phyloP scores from a whole-genome alignment of 2,113 vertebrate genomes.

The Carettochelys insculpta region DNA sequence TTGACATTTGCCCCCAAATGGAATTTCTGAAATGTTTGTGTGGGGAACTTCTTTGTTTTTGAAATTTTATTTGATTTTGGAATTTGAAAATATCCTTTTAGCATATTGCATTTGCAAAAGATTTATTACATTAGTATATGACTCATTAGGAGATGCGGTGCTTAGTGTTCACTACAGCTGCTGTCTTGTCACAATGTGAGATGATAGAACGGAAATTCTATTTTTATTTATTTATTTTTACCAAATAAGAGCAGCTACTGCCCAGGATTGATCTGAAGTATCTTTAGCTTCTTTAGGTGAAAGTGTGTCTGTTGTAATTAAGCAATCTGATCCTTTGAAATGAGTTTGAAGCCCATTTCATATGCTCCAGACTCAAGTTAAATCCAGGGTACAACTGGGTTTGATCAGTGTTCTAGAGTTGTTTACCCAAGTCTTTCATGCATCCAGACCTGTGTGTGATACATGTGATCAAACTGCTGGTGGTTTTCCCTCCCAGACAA shows the following conservation, averaged over 20 bases:
- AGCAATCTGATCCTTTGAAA: background rate
- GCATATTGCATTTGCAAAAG: background rate
- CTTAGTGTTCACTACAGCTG: background rate
- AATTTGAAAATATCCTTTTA: background rate
- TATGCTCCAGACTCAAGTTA: background rate
- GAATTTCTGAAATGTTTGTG: background rate
- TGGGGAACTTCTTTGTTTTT: background rate
- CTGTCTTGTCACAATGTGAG: background rate
- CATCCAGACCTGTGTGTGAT: background rate
- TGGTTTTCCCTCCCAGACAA: slow-evolving; percentile 75
- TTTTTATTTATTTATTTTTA: background rate
- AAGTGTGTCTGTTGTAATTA: background rate
- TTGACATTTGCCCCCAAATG: background rate
- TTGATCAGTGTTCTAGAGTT: background rate
- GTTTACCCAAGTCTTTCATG: background rate
- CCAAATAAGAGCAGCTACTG: background rate
- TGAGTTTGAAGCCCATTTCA: background rate
- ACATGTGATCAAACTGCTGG: background rate
- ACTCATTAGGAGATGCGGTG: no score
- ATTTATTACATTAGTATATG: background rate
- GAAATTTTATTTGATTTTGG: background rate
- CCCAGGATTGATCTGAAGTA: background rate
- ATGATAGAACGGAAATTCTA: background rate
- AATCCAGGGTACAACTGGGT: background rate
- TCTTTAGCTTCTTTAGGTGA: background rate